Evolutionary conservation across 2,888 invertebrate genomes (phyloP).

Genomic region (Ectropis crepuscularia): DNA sequence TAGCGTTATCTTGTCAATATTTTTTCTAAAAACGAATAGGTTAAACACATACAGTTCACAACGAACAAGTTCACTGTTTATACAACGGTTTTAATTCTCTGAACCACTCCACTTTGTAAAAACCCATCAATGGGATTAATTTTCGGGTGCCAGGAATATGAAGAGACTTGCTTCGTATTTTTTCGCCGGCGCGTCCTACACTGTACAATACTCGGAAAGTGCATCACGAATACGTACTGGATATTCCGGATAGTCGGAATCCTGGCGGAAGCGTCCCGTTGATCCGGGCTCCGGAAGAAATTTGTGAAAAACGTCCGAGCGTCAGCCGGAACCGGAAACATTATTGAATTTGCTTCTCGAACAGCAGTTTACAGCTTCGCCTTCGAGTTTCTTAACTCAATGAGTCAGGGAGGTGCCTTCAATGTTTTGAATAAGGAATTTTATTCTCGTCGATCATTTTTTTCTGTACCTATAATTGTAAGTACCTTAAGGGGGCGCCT

Average conservation of each 20-base stretch:
- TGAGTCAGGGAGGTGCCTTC: background rate
- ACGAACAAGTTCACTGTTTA: too few species aligned
- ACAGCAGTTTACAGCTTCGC: slow-evolving; percentile 10
- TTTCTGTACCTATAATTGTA: background rate
- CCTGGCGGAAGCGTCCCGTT: slow-evolving; percentile 37
- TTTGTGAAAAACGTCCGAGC: slow-evolving; percentile 43
- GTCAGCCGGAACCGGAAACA: slow-evolving; percentile 38
- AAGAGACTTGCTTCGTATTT: too few species aligned
- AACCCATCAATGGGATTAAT: too few species aligned
- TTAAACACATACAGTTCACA: too few species aligned
- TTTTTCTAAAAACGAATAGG: too few species aligned
- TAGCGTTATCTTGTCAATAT: too few species aligned
- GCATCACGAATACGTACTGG: slow-evolving; percentile 38
- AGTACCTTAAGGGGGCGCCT: too few species aligned
- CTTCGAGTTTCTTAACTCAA: slow-evolving; percentile 5
- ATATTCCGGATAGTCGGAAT: slow-evolving; percentile 17
- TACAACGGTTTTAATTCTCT: too few species aligned
- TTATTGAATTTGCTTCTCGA: slow-evolving; percentile 39
- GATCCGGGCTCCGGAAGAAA: slow-evolving; percentile 39
- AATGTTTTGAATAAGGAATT: background rate
- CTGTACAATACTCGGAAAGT: slow-evolving; percentile 13
- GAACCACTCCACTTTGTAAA: too few species aligned
- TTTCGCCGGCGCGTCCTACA: too few species aligned
- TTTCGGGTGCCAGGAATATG: too few species aligned
- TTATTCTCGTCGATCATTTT: background rate